Conservation (phyloP, 2,797 vertebrate species). For the Halcyon badia region DNA sequence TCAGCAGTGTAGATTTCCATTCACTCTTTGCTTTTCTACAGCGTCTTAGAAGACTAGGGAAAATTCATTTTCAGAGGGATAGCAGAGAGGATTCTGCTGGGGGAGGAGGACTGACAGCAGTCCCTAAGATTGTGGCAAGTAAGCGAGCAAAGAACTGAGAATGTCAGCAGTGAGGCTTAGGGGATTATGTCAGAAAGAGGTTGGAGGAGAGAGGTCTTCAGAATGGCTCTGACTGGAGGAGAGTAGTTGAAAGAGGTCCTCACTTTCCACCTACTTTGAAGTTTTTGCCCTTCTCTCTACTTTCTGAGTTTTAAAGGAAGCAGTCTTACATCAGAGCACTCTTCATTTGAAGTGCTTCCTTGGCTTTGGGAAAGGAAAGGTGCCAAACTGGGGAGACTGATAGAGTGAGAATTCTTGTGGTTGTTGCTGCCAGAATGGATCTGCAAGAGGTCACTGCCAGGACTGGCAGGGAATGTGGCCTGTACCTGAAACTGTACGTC, state of each 20-base stretch:
- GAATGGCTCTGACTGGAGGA: background rate
- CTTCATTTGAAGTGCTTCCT: background rate
- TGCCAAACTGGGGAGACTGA: background rate
- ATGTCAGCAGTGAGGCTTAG: accelerated
- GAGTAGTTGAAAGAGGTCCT: background rate
- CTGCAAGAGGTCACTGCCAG: background rate
- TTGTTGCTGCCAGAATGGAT: background rate
- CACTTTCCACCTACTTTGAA: background rate
- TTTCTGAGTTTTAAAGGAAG: background rate
- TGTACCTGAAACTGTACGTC: background rate
- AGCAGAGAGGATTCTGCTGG: background rate
- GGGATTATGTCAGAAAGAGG: background rate
- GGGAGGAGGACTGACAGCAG: background rate
- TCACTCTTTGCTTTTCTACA: background rate
- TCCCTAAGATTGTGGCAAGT: background rate
- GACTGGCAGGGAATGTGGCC: background rate
- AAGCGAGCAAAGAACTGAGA: background rate
- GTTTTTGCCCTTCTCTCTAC: background rate
- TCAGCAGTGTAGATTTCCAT: background rate
- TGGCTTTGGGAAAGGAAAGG: background rate
- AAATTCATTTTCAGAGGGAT: accelerated
- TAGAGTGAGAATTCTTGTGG: background rate
- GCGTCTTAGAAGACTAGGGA: background rate
- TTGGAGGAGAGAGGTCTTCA: background rate
- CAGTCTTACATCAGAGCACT: background rate